Conservation (phyloP, 2,797 vertebrate species). For the Eurystomus glaucurus region DNA sequence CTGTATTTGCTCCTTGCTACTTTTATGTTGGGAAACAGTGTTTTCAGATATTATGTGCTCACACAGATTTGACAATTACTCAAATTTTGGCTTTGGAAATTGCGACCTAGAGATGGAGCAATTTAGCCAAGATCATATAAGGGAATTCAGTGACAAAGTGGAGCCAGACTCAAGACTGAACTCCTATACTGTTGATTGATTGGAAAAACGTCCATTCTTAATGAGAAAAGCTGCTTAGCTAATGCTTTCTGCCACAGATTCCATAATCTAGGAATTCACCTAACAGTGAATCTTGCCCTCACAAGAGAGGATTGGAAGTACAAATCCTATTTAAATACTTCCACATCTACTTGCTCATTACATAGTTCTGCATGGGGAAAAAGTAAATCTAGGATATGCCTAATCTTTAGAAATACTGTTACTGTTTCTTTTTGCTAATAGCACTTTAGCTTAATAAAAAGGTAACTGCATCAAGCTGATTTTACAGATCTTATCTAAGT, state of each 20-base stretch:
- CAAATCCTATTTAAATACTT: neutral
- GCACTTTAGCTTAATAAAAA: neutral
- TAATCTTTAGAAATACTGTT: neutral
- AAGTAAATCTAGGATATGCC: neutral
- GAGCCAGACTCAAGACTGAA: neutral
- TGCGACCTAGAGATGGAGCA: neutral
- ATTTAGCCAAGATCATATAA: neutral
- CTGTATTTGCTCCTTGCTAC: neutral
- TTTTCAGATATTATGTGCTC: neutral
- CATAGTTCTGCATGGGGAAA: neutral
- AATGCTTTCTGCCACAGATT: neutral
- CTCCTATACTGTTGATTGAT: rapidly evolving
- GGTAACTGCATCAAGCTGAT: neutral
- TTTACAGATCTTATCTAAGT: neutral
- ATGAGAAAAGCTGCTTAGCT: neutral
- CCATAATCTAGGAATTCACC: neutral
- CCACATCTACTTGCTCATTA: neutral
- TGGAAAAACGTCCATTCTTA: neutral
- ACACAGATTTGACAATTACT: neutral
- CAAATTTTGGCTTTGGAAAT: neutral
- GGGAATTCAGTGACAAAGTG: neutral
- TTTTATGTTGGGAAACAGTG: neutral
- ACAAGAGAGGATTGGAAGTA: neutral
- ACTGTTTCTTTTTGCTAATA: neutral
- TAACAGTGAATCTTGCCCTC: neutral